Percentiles rank a stretch among this genome's conserved stretches.
Conservation (phyloP, 1,140 invertebrate genomes). For the Ganaspis sp. region DNA sequence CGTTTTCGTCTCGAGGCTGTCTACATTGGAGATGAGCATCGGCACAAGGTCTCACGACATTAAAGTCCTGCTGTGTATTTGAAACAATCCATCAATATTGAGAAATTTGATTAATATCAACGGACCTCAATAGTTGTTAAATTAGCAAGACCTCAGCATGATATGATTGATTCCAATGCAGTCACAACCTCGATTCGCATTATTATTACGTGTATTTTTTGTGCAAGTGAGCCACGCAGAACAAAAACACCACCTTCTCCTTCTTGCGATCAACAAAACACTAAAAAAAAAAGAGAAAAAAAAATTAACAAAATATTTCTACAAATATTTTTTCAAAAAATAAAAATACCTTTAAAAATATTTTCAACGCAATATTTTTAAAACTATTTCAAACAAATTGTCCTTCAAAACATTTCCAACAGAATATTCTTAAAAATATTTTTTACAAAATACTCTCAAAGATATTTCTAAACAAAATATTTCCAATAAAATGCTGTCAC, state of each 20-base stretch:
- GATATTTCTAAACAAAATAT: too few relatives aligned
- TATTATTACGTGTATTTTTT: not conserved
- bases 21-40: slow-evolving; percentile 20
- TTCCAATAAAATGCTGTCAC: slow-evolving; percentile 8
- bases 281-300: not conserved
- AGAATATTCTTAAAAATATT: not conserved
- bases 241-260: not conserved
- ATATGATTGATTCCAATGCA: slow-evolving; percentile 24
- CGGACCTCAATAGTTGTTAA: too few relatives aligned
- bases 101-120: too few relatives aligned
- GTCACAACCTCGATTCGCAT: not conserved
- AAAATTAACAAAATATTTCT: not conserved
- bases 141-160: not conserved
- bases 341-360: too few relatives aligned
- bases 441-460: too few relatives aligned
- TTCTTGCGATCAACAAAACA: not conserved
- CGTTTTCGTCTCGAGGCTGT: not conserved
- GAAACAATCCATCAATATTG: not conserved
- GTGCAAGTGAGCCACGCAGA: not conserved
- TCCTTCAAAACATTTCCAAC: too few relatives aligned
- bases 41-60: not conserved
- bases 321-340: too few relatives aligned
- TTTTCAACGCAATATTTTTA: too few relatives aligned
- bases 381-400: too few relatives aligned
- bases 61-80: not conserved